These are phyloP conservation scores for Chiroxiphia lanceolata DNA, from an alignment of 2,797 vertebrate genomes.

Conservation along the genomic window DNA sequence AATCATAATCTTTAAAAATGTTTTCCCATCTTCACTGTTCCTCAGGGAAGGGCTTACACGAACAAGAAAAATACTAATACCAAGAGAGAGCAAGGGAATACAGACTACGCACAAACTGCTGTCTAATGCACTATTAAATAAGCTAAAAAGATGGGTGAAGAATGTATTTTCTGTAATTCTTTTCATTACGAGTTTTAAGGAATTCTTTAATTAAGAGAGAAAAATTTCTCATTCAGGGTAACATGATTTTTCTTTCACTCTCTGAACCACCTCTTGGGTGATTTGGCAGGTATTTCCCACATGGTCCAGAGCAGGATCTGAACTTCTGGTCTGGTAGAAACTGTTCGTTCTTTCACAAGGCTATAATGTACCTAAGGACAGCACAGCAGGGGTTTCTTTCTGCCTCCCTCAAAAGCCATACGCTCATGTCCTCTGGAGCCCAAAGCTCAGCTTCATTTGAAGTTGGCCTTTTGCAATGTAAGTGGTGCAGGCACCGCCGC, in stretches of 20 bases:
- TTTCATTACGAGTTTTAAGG: not conserved
- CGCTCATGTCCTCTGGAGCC: not conserved
- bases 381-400: not conserved
- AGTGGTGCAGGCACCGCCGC: not conserved
- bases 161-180: not conserved
- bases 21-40: conserved; percentile 50
- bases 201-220: not conserved
- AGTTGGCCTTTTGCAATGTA: conserved; percentile 16
- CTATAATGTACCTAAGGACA: not conserved
- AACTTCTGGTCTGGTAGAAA: not conserved
- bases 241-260: not conserved
- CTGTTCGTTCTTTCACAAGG: not conserved
- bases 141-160: not conserved
- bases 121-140: not conserved
- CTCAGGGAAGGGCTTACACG: conserved; percentile 13
- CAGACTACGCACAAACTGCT: not conserved
- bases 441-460: not conserved
- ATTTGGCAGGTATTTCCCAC: not conserved
- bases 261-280: not conserved
- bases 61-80: conserved; percentile 4
- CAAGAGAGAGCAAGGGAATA: not conserved
- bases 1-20: conserved; percentile 50
- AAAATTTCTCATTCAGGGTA: not conserved
- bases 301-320: fast-evolving
- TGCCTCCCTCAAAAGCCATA: not conserved